Percentiles rank a stretch among this genome's conserved stretches.
Conservation (phyloP, 2,888 invertebrate genomes). For the Calliopum simillimum region DNA sequence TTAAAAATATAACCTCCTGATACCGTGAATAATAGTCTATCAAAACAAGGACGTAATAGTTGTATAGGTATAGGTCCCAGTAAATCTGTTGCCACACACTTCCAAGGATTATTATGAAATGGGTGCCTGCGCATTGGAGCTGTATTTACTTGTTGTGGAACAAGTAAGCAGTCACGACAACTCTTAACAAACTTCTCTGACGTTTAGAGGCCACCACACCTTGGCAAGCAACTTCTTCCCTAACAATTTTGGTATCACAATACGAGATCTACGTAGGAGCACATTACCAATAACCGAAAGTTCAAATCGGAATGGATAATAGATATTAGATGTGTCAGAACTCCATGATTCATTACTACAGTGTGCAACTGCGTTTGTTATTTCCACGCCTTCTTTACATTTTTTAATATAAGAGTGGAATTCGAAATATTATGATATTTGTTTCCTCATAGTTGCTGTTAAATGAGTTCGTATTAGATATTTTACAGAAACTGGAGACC, state of each 20-base stretch:
- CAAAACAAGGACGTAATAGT: constrained; percentile 35
- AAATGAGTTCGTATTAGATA: constrained; percentile 29
- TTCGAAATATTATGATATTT: constrained; percentile 34
- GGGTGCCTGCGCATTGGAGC: constrained; percentile 31
- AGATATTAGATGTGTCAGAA: constrained; percentile 24
- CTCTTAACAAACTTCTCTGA: constrained; percentile 30
- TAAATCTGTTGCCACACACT: constrained; percentile 36
- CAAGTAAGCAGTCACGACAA: constrained; percentile 39
- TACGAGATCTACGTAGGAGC: no score
- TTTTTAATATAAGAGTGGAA: constrained; percentile 27
- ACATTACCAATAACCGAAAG: constrained; percentile 21
- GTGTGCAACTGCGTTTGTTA: constrained; percentile 31
- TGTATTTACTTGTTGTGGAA: constrained; percentile 31
- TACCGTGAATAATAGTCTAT: constrained; percentile 39
- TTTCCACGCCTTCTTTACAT: constrained; percentile 31
- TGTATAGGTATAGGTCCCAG: constrained; percentile 38
- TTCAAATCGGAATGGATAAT: constrained; percentile 27
- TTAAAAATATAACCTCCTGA: constrained; percentile 27
- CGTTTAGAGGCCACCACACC: constrained; percentile 33
- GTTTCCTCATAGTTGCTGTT: constrained; percentile 32
- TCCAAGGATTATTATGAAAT: constrained; percentile 40
- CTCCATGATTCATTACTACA: constrained; percentile 34
- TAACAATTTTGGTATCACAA: no score
- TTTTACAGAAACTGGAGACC: constrained; percentile 39
- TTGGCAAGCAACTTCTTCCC: constrained; percentile 25